phyloP scores from a whole-genome alignment of 2,113 vertebrate species.

The Dinomys branickii region DNA sequence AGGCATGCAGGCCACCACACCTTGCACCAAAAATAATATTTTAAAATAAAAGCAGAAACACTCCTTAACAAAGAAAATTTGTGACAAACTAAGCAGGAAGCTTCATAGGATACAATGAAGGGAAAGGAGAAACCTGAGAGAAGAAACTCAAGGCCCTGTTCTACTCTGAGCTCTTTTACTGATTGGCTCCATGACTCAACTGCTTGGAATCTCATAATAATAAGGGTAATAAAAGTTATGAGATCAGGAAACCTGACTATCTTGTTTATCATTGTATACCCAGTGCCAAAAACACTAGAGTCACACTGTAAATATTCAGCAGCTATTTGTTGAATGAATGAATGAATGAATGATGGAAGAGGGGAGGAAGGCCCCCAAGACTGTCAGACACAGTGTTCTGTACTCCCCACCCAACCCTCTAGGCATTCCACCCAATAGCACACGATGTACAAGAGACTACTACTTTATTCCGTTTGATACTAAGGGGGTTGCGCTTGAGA shows the following conservation, averaged over 20 bases:
- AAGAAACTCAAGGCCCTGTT: not conserved
- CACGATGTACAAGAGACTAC: not conserved
- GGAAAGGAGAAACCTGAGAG: rapidly evolving
- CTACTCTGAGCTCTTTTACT: not conserved
- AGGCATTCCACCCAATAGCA: not conserved
- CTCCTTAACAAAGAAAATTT: not conserved
- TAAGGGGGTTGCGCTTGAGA: not conserved
- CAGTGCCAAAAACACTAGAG: not conserved
- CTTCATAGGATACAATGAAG: rapidly evolving
- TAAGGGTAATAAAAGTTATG: not conserved
- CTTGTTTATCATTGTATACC: not conserved
- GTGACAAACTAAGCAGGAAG: not conserved
- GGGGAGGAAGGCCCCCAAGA: not conserved
- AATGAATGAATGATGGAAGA: not conserved
- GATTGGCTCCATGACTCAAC: not conserved
- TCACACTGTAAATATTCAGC: not conserved
- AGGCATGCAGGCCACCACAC: not conserved
- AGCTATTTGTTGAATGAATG: not conserved
- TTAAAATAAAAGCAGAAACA: not conserved
- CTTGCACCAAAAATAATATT: not conserved
- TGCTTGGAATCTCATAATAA: not conserved
- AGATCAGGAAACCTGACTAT: not conserved
- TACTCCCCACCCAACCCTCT: not conserved
- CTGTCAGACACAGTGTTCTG: not conserved
- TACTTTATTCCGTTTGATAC: not conserved